phyloP scores from a whole-genome alignment of 92 coral and sea anemone species.

The Virgularia gustaviana region DNA sequence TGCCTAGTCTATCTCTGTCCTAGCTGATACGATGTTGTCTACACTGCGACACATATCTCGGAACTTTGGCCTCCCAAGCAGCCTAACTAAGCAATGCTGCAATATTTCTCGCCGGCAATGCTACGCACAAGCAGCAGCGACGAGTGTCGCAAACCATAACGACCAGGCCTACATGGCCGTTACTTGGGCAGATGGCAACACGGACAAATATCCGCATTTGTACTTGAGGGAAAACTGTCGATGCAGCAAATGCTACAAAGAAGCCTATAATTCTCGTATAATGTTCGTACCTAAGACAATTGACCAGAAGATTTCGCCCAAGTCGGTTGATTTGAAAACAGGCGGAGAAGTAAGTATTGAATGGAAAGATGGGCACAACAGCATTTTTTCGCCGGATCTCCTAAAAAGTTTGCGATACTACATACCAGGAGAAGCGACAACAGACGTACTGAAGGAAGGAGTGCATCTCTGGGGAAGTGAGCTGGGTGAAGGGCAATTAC shows the following conservation, averaged over 20 bases:
- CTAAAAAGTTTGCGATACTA: slow-evolving; percentile 6
- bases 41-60: neutral
- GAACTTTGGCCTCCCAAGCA: neutral
- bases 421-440: slow-evolving; percentile 5
- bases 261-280: neutral
- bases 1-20: neutral
- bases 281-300: slow-evolving; percentile 9
- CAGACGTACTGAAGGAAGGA: slow-evolving; percentile 16
- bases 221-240: slow-evolving; percentile 34
- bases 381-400: slow-evolving; percentile 7
- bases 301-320: slow-evolving; percentile 2
- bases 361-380: slow-evolving; percentile 32
- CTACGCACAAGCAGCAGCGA: neutral
- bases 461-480: slow-evolving; percentile 18
- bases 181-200: slow-evolving; percentile 20
- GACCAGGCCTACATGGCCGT: slow-evolving; percentile 11
- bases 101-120: neutral
- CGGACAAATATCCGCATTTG: slow-evolving; percentile 26
- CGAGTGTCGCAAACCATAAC: neutral
- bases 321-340: neutral
- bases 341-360: slow-evolving; percentile 16
- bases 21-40: too few species aligned
- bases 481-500: slow-evolving; percentile 13
- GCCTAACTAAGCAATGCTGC: neutral
- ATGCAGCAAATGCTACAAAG: slow-evolving; percentile 9